phyloP scores from a whole-genome alignment of 30 jellyfish, hydroid and myxozoan genomes.

The Hydractinia echinata region DNA sequence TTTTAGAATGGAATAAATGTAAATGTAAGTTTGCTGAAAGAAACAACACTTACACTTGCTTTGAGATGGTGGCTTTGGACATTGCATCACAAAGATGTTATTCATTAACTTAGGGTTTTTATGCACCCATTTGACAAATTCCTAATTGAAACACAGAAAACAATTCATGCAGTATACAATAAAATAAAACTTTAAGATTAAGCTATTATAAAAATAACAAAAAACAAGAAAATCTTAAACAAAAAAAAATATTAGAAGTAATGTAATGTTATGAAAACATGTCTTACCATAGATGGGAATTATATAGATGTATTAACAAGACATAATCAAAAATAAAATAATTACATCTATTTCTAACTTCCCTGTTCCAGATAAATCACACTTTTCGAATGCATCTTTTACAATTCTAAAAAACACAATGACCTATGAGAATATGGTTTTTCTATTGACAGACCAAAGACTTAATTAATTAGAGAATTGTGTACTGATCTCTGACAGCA shows the following conservation, averaged over 20 bases:
- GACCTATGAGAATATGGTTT: neutral
- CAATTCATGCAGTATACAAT: too few species aligned
- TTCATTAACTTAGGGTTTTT: slow-evolving; percentile 58
- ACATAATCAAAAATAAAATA: neutral
- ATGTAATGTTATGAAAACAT: neutral
- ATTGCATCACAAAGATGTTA: slow-evolving; percentile 48
- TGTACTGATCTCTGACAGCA: too few species aligned
- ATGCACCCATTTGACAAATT: slow-evolving; percentile 77
- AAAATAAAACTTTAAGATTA: too few species aligned
- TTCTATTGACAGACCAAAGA: too few species aligned
- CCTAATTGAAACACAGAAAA: slow-evolving; percentile 31
- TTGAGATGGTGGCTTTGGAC: slow-evolving; percentile 47
- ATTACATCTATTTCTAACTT: slow-evolving; percentile 67
- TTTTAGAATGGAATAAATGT: too few species aligned
- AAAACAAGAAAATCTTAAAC: too few species aligned
- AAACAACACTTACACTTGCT: slow-evolving; percentile 9
- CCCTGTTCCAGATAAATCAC: slow-evolving; percentile 83
- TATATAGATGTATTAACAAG: neutral
- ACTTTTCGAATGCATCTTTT: slow-evolving; percentile 67
- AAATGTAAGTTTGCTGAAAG: neutral
- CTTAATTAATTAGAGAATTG: too few species aligned
- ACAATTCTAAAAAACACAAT: slow-evolving; percentile 46
- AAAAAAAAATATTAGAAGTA: neutral
- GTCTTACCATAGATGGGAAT: neutral
- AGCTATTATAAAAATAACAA: too few species aligned